Evolutionary conservation across 1,140 invertebrate species (phyloP), one percentile per base, ranked within the genome.

Genomic region (Grapholita molesta): DNA sequence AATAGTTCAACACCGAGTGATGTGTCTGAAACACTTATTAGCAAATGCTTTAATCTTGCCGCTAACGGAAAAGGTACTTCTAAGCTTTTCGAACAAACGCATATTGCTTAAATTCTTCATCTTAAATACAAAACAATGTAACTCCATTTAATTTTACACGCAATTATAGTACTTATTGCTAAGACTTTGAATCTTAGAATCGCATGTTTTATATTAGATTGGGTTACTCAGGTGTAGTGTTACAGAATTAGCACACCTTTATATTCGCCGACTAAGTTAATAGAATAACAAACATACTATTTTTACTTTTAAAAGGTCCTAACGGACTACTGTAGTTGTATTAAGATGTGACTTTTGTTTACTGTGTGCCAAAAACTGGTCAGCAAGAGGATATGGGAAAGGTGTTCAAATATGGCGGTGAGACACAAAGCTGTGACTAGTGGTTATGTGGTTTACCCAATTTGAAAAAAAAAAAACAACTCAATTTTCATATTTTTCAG

Each of bases 31-130:
- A 18, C n/a, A 48, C 18, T 30, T 48, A 48, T 18, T 48, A 48
- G 42, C 35, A 38, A 38, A 21, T 15, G 18, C 73, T 74, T 77
- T 77, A 21, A 75, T 74, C 67, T 70, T 55, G 28, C 75, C 78
- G 75, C 33, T 38, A 64, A 23, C 38, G 28, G 64, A 38, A 66
- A 42, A 24, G 21, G 18, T 33, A 5, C 42, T 48, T 21, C 18
- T 3, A 21, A 21, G n/a, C 9, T 21, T 7, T 21, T 7, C 42
- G 21, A 18, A 48, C 15, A 21, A 48, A 48, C 8, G 7, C 42
- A 48, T 38, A 38, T 18, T 15, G 4, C 12, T 42, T 42, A 42
- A 42, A 38, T 38, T 3, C n/a, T 12, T 12, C 0, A 38, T 38
- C 38, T 48, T 18, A 48, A 18, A 48, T 3, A 7, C 15, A 18